Evolutionary conservation across 1,140 invertebrate species (phyloP), one percentile per base, ranked within the genome.

Genomic region (Ditylenchus dipsaci): DNA sequence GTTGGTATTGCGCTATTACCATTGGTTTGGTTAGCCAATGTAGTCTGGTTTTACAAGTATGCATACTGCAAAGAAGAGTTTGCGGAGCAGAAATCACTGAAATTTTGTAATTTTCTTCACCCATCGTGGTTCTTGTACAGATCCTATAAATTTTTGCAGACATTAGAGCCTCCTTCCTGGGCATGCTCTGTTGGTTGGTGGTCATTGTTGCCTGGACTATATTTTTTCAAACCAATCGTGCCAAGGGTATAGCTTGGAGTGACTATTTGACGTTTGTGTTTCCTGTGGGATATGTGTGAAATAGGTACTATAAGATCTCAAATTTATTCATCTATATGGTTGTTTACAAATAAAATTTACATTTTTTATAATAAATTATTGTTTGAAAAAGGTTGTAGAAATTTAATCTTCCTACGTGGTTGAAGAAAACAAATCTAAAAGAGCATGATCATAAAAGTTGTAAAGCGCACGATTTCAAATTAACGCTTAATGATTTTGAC

Each of bases 211-310:
- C 42, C 1, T 65, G 63, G 63, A 65, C 33, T 7, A 65, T 29
- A 26, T 49, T 65, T 29, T 65, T 65, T n/a, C 63, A 65, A 38
- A 26, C 21, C 1, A 65, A 56, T 29, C 33, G 63, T 23, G 29
- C 5, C 17, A 26, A 29, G 7, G 63, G 63, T 21, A n/a, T 65
- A n/a, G 42, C 26, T 19, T 65, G 63, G 63, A 5, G 23, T 38
- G 63, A 65, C 27, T 63, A 63, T 59, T 21, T 65, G n/a, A 65
- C 63, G n/a, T 29, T 65, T 26, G 63, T 65, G 17, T 65, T 65
- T 19, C 63, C 63, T 27, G 3, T 65, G n/a, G 63, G 63, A 65
- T 38, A 38, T n/a, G 63, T 65, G 13, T 65, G n/a, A 64, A 13
- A 5, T 26, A 5, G 53, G 13, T 38, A 38, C 33, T 38, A 38